phyloP scores from a whole-genome alignment of 2,797 vertebrate genomes.

The Notolabrus celidotus region DNA sequence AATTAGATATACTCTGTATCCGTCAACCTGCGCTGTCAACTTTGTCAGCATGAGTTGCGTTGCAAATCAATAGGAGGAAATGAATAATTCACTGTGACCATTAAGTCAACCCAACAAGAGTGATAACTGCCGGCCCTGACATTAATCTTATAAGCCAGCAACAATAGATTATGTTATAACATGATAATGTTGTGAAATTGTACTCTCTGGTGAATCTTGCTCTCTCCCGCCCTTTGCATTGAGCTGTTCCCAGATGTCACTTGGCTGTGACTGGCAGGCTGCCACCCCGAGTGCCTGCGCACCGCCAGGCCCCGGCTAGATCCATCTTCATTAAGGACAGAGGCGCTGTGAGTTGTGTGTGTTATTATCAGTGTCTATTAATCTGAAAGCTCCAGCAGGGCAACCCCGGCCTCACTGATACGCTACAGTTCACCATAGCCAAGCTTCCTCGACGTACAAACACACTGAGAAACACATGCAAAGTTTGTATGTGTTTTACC shows the following conservation, averaged over 20 bases:
- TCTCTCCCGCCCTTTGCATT: constrained; percentile 68
- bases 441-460: constrained; percentile 34
- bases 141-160: constrained; percentile 79
- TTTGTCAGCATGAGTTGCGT: constrained; percentile 68
- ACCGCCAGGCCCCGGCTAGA: constrained; percentile 69
- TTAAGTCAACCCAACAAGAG: constrained; percentile 79
- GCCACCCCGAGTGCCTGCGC: constrained; percentile 70
- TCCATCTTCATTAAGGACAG: constrained; percentile 83
- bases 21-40: constrained; percentile 77
- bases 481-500: constrained; percentile 3
- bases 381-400: constrained; percentile 78
- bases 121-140: constrained; percentile 77
- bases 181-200: constrained; percentile 83
- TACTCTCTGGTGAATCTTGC: constrained; percentile 65
- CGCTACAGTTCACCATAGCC: constrained; percentile 42
- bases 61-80: constrained; percentile 78
- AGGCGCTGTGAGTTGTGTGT: constrained; percentile 76
- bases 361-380: constrained; percentile 82
- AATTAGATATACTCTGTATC: constrained; percentile 74
- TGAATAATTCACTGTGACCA: constrained; percentile 82
- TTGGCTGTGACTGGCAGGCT: constrained; percentile 81
- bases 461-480: constrained; percentile 14
- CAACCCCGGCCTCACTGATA: constrained; percentile 60
- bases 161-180: constrained; percentile 83
- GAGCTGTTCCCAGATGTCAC: constrained; percentile 77